Evolutionary conservation across 2,888 invertebrate species (phyloP).

Genomic region (Neria commutata): DNA sequence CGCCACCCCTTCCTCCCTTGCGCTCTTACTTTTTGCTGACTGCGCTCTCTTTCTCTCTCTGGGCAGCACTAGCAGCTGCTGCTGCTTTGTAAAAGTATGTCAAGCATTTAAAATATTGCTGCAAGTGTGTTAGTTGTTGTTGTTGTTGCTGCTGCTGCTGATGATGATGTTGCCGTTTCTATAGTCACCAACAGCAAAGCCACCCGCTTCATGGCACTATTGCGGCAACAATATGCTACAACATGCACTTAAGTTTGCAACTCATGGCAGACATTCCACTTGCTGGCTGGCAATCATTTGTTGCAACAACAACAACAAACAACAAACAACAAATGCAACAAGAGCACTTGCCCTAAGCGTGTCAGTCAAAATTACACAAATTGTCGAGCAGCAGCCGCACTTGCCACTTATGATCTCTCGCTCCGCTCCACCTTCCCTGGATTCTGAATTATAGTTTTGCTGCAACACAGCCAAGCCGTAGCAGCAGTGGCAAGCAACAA

Average conservation of each 20-base stretch:
- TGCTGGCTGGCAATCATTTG: too few relatives aligned
- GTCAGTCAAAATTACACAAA: slow-evolving; percentile 23
- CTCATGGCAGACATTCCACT: background rate
- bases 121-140: background rate
- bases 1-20: too few relatives aligned
- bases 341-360: background rate
- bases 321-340: too few relatives aligned
- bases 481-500: too few relatives aligned
- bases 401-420: slow-evolving; percentile 29
- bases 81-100: background rate
- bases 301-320: too few relatives aligned
- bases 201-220: background rate
- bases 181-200: background rate
- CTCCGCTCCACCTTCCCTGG: slow-evolving; percentile 26
- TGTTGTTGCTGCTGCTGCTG: too few relatives aligned
- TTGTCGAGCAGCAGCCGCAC: slow-evolving; percentile 9
- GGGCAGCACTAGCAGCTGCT: too few relatives aligned
- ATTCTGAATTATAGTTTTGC: background rate
- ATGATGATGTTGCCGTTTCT: too few relatives aligned
- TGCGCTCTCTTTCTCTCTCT: too few relatives aligned
- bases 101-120: slow-evolving; percentile 5
- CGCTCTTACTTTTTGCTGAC: too few relatives aligned
- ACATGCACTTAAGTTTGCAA: too few relatives aligned
- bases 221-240: too few relatives aligned
- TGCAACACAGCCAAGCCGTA: background rate